phyloP scores from a whole-genome alignment of 2,888 invertebrate genomes.

The Apomyelois bistriatella region DNA sequence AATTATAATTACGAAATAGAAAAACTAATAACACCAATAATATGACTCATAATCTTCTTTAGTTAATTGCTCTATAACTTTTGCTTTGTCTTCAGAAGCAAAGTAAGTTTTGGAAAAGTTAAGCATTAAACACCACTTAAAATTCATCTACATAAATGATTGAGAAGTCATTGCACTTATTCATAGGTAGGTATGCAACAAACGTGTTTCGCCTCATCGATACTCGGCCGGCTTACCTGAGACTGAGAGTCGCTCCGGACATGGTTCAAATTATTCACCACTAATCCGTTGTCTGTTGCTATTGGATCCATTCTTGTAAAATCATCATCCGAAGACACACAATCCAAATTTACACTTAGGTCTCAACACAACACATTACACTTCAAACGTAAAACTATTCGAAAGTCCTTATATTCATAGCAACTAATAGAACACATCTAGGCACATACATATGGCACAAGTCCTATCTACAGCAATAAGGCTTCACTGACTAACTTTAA shows the following conservation, averaged over 20 bases:
- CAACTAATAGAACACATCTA: conserved; percentile 44
- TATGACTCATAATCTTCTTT: no score
- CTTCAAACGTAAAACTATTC: conserved; percentile 34
- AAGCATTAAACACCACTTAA: neutral
- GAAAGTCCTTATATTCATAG: conserved; percentile 27
- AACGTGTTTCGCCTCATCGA: conserved; percentile 70
- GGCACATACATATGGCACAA: conserved; percentile 40
- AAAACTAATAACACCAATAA: no score
- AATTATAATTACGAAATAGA: no score
- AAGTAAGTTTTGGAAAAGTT: neutral
- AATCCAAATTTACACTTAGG: conserved; percentile 18
- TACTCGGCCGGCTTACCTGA: conserved; percentile 68
- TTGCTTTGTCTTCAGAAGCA: no score
- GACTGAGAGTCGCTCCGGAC: conserved; percentile 63
- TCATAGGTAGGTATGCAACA: conserved; percentile 68
- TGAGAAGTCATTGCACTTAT: conserved; percentile 70
- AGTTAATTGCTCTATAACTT: no score
- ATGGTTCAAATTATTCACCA: conserved; percentile 76
- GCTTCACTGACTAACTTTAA: conserved; percentile 57
- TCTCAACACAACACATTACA: conserved; percentile 46
- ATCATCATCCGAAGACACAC: conserved; percentile 54
- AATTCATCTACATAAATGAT: conserved; percentile 36
- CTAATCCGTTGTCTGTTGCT: conserved; percentile 70
- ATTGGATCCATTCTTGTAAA: conserved; percentile 67
- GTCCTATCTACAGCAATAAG: conserved; percentile 40